Evolutionary conservation across 1,140 invertebrate genomes (phyloP).

Genomic region (Copidosoma floridanum): DNA sequence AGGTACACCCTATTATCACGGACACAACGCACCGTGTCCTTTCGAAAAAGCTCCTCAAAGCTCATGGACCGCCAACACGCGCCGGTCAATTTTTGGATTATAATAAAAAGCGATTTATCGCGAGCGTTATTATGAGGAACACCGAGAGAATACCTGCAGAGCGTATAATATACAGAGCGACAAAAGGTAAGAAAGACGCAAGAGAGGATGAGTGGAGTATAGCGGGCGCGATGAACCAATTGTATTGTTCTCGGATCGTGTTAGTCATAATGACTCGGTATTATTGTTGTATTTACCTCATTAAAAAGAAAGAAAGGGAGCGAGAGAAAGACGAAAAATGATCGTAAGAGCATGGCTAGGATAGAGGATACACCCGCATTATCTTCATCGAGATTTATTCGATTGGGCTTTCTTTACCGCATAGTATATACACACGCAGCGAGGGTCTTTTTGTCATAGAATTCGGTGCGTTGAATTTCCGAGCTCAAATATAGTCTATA

Average conservation of each 20-base stretch:
- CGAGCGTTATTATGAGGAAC: no score
- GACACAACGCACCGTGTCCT: no score
- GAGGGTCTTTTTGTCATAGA: conserved; percentile 5
- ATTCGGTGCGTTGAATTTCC: neutral
- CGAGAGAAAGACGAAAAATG: conserved; percentile 1
- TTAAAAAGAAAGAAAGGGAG: conserved; percentile 29
- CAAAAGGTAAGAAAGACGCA: neutral
- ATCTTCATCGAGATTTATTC: conserved; percentile 31
- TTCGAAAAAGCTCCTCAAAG: no score
- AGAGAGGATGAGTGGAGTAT: conserved; percentile 6
- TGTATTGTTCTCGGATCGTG: conserved; percentile 15
- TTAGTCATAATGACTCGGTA: conserved; percentile 16
- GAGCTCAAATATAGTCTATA: conserved; percentile 17
- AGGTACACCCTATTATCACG: no score
- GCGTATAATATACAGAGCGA: no score
- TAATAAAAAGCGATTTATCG: conserved; percentile 10
- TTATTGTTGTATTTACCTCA: conserved; percentile 22
- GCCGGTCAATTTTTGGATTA: no score
- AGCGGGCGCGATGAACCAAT: conserved; percentile 5
- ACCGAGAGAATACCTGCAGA: no score
- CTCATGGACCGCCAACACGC: no score
- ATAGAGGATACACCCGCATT: conserved; percentile 26
- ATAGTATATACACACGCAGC: neutral
- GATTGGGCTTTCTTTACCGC: neutral
- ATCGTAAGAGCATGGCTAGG: neutral